Conservation (phyloP, 2,888 invertebrate genomes). For the Xestia xanthographa region DNA sequence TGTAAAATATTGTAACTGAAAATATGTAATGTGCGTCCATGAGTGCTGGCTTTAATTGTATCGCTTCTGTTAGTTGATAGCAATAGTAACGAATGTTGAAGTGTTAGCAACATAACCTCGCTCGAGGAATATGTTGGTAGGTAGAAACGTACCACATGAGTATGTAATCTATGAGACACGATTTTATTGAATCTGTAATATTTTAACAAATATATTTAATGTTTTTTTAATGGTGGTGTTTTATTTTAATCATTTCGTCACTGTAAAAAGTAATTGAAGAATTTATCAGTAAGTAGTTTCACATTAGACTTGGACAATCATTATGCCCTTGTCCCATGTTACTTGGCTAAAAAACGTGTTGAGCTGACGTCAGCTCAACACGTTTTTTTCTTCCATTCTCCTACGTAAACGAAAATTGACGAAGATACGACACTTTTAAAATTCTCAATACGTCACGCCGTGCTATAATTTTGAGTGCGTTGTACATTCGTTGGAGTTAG, state of each 20-base stretch:
- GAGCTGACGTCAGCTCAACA: too few relatives aligned
- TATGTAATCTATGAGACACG: constrained; percentile 78
- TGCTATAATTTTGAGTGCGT: too few relatives aligned
- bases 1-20: background rate
- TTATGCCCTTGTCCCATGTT: too few relatives aligned
- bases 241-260: constrained; percentile 31
- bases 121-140: constrained; percentile 38
- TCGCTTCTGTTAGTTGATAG: constrained; percentile 69
- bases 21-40: constrained; percentile 41
- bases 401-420: too few relatives aligned
- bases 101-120: constrained; percentile 66
- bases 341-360: too few relatives aligned
- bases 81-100: constrained; percentile 62
- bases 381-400: too few relatives aligned
- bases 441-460: too few relatives aligned
- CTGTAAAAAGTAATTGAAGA: too few relatives aligned
- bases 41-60: constrained; percentile 61
- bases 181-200: constrained; percentile 90
- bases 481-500: too few relatives aligned
- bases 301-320: too few relatives aligned
- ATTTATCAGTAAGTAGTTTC: too few relatives aligned
- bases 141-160: constrained; percentile 52
- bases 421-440: too few relatives aligned
- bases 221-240: constrained; percentile 77
- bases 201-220: constrained; percentile 90